Base-by-base conservation (phyloP, 35 echinoderm and acorn worm species). In the Lytechinus pictus region DNA sequence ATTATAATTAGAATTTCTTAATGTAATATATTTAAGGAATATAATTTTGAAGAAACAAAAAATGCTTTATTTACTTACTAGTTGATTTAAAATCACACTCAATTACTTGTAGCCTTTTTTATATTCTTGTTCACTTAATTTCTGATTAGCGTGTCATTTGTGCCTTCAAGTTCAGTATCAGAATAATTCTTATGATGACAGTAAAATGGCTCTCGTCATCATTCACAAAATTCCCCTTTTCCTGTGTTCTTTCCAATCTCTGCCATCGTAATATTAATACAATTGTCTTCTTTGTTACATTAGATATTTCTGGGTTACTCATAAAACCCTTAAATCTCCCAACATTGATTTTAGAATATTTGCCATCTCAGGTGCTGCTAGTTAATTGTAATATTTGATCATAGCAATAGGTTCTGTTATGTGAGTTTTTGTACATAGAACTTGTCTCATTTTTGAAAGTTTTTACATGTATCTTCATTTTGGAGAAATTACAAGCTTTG, bases 371-470 rank as follows among this genome's bases (percentile, higher is more conserved):
- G 66, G 66, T 79, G 66, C 66, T 79, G 66, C 19, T 24, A 79
- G 19, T 79, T 79, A 79, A 79, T 24, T 79, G 66, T 79, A 24
- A 79, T 79, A 79, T 79, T 79, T 79, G 66, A 79, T 79, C 66
- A 79, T 79, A 79, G 66, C 66, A 79, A 79, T 79, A 79, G 66
- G 19, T 7, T 79, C 19, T 79, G 66, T 79, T 16, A 21, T 79
- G 66, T 79, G 66, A 21, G 66, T 79, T 79, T 79, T 79, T 79
- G 66, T 79, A 79, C 66, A 79, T 79, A 79, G 12, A n/a, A n/a
- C 19, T 11, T 5, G 66, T 79, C 66, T 79, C 16, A 79, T 24
- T 79, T 79, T 79, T 79, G 66, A 79, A 79, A n/a, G 66, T n/a
- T 79, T 79, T 79, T 79, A 79, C 66, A n/a, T 79, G 66, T 79